These are phyloP conservation scores for Pimephales promelas DNA, from an alignment of 2,113 vertebrate genomes.

Conservation along the genomic window DNA sequence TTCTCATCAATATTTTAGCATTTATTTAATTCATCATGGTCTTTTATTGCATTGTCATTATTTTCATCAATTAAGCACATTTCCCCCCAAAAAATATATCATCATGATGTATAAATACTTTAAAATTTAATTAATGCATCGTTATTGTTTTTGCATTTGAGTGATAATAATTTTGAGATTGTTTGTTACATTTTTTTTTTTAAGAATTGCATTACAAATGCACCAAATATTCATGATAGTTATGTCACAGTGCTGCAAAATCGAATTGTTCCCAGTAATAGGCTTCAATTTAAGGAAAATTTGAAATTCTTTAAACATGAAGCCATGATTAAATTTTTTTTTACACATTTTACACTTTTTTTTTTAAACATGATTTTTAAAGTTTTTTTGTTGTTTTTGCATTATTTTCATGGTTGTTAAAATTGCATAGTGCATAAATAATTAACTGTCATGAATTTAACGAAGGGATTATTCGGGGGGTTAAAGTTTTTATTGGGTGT, in stretches of 20 bases:
- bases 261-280: not conserved
- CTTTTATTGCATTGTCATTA: not conserved
- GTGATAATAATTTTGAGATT: not conserved
- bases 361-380: too few species aligned
- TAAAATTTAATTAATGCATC: not conserved
- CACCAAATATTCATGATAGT: not conserved
- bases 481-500: not conserved
- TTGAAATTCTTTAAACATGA: not conserved
- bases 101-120: not conserved
- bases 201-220: not conserved
- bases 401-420: not conserved
- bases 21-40: not conserved
- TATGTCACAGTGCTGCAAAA: not conserved
- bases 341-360: too few species aligned
- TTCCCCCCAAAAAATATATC: not conserved
- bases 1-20: not conserved
- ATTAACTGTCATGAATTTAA: too few species aligned
- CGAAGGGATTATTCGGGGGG: too few species aligned
- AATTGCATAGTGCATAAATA: too few species aligned
- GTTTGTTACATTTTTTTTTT: not conserved
- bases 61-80: not conserved
- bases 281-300: not conserved
- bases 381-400: not conserved
- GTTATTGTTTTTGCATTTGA: not conserved
- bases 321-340: too few species aligned